These are phyloP conservation scores for Xenops minutus DNA, from an alignment of 2,797 vertebrate genomes.

Conservation along the genomic window DNA sequence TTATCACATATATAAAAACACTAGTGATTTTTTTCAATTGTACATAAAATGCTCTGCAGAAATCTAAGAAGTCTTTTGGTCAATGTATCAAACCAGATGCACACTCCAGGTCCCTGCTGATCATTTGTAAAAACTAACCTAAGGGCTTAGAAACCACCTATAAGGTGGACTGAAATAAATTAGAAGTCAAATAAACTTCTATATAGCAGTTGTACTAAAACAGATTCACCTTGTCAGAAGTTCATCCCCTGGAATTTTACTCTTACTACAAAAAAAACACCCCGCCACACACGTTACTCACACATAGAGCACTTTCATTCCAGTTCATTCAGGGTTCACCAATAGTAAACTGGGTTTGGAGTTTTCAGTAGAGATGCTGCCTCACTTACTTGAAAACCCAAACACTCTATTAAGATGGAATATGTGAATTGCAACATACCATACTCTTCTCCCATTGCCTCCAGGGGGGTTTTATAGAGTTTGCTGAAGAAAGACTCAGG, in stretches of 20 bases:
- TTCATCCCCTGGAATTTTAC: background rate
- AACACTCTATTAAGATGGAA: background rate
- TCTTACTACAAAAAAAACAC: background rate
- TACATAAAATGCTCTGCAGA: background rate
- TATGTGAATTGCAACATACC: slow-evolving; percentile 71
- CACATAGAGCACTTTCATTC: fast-evolving
- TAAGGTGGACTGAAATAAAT: background rate
- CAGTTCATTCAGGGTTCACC: background rate
- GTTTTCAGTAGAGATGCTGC: background rate
- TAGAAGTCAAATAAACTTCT: background rate
- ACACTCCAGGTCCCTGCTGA: background rate
- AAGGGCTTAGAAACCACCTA: background rate
- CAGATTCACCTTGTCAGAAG: background rate
- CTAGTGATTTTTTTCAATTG: background rate
- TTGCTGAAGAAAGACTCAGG: slow-evolving; percentile 94
- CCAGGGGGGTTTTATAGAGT: slow-evolving; percentile 87
- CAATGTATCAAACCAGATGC: background rate
- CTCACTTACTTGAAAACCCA: background rate
- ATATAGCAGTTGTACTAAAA: background rate
- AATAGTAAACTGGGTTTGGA: background rate
- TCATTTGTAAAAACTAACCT: background rate
- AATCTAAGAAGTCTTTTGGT: background rate
- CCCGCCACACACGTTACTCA: fast-evolving
- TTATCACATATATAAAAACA: background rate
- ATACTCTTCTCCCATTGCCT: slow-evolving; percentile 72